Conservation (phyloP, 2,888 invertebrate genomes). For the Sarcophaga rosellei region DNA sequence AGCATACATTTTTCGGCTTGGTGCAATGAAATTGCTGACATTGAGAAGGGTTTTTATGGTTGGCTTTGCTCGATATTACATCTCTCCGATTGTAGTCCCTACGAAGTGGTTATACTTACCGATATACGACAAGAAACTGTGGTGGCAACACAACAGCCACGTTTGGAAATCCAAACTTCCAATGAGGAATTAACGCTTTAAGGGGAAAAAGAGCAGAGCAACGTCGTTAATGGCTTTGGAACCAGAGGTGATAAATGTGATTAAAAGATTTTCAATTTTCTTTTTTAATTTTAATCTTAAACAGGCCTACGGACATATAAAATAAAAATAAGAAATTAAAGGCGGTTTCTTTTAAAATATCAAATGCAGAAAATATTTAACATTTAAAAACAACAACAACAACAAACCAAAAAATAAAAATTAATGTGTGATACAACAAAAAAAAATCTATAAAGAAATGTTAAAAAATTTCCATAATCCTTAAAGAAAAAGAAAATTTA, state of each 20-base stretch:
- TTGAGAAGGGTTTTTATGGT: slow-evolving; percentile 90
- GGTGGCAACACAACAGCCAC: slow-evolving; percentile 68
- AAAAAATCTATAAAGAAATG: too few relatives aligned
- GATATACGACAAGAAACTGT: slow-evolving; percentile 81
- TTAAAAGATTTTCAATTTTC: slow-evolving; percentile 27
- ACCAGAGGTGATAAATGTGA: slow-evolving; percentile 55
- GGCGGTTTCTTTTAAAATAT: slow-evolving; percentile 60
- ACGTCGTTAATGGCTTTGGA: slow-evolving; percentile 37
- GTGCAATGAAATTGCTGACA: slow-evolving; percentile 87
- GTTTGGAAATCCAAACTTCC: slow-evolving; percentile 80
- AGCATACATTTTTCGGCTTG: slow-evolving; percentile 87
- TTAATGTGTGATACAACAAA: slow-evolving; percentile 60
- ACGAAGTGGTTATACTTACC: slow-evolving; percentile 84
- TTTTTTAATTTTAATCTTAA: slow-evolving; percentile 4
- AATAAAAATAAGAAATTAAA: slow-evolving; percentile 15
- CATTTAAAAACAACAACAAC: neutral
- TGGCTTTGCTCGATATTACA: slow-evolving; percentile 87
- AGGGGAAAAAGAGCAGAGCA: slow-evolving; percentile 17
- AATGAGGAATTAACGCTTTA: slow-evolving; percentile 81
- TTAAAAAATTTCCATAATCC: too few relatives aligned
- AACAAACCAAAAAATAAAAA: slow-evolving; percentile 19
- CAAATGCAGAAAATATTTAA: too few relatives aligned
- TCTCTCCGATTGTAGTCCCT: slow-evolving; percentile 88
- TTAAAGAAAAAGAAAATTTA: too few relatives aligned
- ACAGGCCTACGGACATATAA: neutral